Conservation (phyloP, 2,113 vertebrate species). For the Sturnira hondurensis region DNA sequence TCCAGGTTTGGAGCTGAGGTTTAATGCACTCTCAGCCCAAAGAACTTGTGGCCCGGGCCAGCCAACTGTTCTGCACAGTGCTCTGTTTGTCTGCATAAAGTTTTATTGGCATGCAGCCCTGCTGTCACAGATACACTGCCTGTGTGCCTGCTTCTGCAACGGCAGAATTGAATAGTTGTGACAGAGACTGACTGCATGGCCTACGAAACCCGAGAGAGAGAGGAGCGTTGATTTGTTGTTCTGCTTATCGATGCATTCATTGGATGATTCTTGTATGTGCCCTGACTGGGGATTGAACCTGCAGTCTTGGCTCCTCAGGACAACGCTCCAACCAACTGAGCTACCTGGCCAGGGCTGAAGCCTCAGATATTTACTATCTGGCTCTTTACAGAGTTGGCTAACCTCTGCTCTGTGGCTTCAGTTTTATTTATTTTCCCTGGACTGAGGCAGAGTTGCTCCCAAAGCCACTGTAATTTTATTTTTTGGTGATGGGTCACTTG, state of each 20-base stretch:
- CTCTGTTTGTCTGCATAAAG: not conserved
- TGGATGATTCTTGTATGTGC: too few relatives aligned
- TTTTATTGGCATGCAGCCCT: not conserved
- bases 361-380: not conserved
- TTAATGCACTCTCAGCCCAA: not conserved
- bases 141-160: not conserved
- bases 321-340: too few relatives aligned
- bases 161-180: not conserved
- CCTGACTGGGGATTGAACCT: too few relatives aligned
- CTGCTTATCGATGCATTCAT: too few relatives aligned
- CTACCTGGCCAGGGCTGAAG: not conserved
- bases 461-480: not conserved
- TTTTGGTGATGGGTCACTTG: not conserved
- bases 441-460: not conserved
- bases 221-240: too few relatives aligned
- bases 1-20: not conserved
- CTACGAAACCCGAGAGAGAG: too few relatives aligned
- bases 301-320: too few relatives aligned
- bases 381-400: not conserved
- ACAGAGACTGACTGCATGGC: accelerated
- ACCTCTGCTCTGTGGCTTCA: not conserved
- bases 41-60: not conserved
- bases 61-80: not conserved
- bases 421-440: not conserved
- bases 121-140: not conserved